Evolutionary conservation across 2,113 vertebrate species (phyloP).

Genomic region (Glaucidium brasilianum): DNA sequence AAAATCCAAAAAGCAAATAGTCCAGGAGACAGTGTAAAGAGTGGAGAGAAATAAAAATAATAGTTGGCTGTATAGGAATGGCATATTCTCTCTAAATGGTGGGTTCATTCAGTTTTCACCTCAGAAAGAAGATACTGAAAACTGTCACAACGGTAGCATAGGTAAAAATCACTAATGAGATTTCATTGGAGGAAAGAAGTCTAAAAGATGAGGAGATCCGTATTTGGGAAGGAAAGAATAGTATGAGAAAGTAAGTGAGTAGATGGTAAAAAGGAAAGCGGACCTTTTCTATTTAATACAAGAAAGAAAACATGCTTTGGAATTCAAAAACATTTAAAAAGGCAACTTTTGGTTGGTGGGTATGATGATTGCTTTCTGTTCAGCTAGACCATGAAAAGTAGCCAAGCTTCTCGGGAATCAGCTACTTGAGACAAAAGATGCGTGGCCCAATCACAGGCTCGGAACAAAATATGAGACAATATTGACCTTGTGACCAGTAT

Average conservation of each 20-base stretch:
- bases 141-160: background rate
- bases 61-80: background rate
- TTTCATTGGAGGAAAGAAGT: background rate
- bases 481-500: background rate
- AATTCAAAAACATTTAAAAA: background rate
- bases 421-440: background rate
- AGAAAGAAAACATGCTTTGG: background rate
- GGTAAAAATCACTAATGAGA: background rate
- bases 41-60: background rate
- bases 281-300: background rate
- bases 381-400: background rate
- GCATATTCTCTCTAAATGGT: background rate
- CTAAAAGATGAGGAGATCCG: background rate
- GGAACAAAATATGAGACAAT: background rate
- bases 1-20: background rate
- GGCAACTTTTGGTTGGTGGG: background rate
- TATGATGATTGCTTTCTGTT: background rate
- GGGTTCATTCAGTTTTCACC: background rate
- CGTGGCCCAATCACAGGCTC: background rate
- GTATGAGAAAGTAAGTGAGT: background rate
- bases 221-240: background rate
- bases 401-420: background rate
- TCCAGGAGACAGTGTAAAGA: background rate
- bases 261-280: background rate
- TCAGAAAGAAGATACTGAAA: background rate